Evolutionary conservation across 2,888 invertebrate genomes (phyloP).

Genomic region (Leistus spinibarbis): DNA sequence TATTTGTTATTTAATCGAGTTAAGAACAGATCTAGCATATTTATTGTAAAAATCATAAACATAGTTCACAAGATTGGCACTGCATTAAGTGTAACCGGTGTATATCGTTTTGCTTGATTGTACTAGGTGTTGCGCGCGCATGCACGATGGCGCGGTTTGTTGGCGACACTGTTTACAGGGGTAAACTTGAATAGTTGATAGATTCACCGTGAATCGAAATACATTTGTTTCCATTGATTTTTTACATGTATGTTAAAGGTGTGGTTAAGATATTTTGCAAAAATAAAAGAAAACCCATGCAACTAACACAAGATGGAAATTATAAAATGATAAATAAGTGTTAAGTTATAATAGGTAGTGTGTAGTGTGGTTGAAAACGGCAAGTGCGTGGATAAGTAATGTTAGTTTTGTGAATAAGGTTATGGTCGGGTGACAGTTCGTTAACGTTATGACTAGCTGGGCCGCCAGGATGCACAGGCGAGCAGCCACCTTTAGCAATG

Average conservation of each 20-base stretch:
- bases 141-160: too few relatives aligned
- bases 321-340: constrained; percentile 25
- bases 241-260: constrained; percentile 47
- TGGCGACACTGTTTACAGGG: too few relatives aligned
- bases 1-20: too few relatives aligned
- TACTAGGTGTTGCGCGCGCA: too few relatives aligned
- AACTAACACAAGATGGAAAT: constrained; percentile 26
- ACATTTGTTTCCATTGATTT: constrained; percentile 46
- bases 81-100: too few relatives aligned
- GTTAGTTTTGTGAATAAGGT: constrained; percentile 31
- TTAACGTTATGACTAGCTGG: constrained; percentile 81
- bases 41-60: too few relatives aligned
- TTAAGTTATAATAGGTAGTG: constrained; percentile 18
- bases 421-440: constrained; percentile 35
- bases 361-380: constrained; percentile 1
- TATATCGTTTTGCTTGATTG: too few relatives aligned
- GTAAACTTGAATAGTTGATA: too few relatives aligned
- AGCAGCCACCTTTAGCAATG: constrained; percentile 88
- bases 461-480: constrained; percentile 90
- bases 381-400: constrained; percentile 20
- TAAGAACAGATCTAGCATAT: too few relatives aligned
- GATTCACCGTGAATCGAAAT: constrained; percentile 6
- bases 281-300: constrained; percentile 41
- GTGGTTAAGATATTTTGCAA: constrained; percentile 46
- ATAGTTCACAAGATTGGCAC: too few relatives aligned